phyloP scores from a whole-genome alignment of 2,888 invertebrate species.

The Diogma glabrata region DNA sequence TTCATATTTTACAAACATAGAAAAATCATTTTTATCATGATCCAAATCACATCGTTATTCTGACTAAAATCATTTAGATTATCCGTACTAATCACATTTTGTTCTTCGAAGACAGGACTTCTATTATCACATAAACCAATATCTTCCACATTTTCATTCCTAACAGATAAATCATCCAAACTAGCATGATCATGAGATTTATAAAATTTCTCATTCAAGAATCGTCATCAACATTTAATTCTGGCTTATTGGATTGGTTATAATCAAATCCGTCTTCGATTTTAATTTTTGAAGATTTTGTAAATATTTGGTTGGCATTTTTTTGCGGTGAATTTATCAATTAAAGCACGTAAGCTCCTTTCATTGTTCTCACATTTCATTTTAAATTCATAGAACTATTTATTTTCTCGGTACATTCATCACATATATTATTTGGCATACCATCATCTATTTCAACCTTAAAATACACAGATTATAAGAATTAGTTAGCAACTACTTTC shows the following conservation, averaged over 20 bases:
- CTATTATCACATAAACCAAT: too few species aligned
- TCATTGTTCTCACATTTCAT: slow-evolving; percentile 17
- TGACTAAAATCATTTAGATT: too few species aligned
- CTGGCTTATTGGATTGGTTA: slow-evolving; percentile 15
- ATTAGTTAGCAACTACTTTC: not conserved
- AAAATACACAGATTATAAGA: not conserved
- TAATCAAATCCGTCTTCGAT: not conserved
- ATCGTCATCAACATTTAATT: slow-evolving; percentile 14
- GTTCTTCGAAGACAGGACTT: too few species aligned
- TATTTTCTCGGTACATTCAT: slow-evolving; percentile 14
- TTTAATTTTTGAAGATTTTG: not conserved
- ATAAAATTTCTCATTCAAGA: too few species aligned
- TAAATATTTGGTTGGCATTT: slow-evolving; percentile 1
- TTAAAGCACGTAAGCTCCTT: too few species aligned
- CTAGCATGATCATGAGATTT: too few species aligned
- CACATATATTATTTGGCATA: slow-evolving; percentile 17
- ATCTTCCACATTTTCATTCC: too few species aligned
- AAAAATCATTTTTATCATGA: too few species aligned
- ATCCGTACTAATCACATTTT: too few species aligned
- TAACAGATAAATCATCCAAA: too few species aligned
- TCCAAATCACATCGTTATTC: too few species aligned
- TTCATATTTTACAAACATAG: too few species aligned
- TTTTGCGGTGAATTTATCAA: slow-evolving; percentile 7
- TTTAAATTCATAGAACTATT: slow-evolving; percentile 15
- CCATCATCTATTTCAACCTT: slow-evolving; percentile 16